Base-by-base conservation (phyloP, 2,113 vertebrate genomes). In the Corydoras sp. region DNA sequence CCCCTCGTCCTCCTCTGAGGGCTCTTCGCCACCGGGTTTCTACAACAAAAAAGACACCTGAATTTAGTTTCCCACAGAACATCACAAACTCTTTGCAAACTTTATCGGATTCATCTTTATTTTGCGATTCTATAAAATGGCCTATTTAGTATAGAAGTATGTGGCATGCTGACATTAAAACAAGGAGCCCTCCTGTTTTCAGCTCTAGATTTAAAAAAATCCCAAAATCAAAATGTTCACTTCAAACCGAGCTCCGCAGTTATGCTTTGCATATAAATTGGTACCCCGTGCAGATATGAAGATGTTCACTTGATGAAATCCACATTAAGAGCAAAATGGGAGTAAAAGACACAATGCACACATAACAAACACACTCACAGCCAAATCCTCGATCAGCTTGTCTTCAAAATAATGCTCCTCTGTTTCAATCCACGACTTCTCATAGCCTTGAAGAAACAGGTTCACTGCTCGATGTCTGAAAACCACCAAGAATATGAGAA, bases 401-500 rank as follows among this genome's bases (percentile, higher is more conserved):
- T 98, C 96, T 86, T 98, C 95, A 88, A 98, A 98, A 82, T 95
- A 97, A 64, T 98, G 96, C 30, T 98, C 96, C 81, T 98, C 96
- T 15, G 95, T 93, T 79, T 98, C 95, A 68, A 98, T 97, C 96
- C 96, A 98, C 55, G 94, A 95, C 83, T 96, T 97, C 75, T 97
- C 93, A 79, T 98, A 98, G 59, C 96, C 95, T 87, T 97, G 95
- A 78, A 98, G 91, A 83, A 98, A 98, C 74, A 98, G 89, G 85
- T 98, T 98, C 67, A 98, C 92, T 0, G 95, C 96, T 56, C 96
- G 87, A 72, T 98, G 96, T 87, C 96, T 98, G 74, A 69, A 81
- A 82, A 58, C 59, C 3, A 51, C 50, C 72, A 29, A 72, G 60
- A 69, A 31, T 12, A 32, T 15, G 12, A 69, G 4, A 8, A 15